Conservation (phyloP, 1,140 invertebrate genomes). For the Mactra quadrangularis region DNA sequence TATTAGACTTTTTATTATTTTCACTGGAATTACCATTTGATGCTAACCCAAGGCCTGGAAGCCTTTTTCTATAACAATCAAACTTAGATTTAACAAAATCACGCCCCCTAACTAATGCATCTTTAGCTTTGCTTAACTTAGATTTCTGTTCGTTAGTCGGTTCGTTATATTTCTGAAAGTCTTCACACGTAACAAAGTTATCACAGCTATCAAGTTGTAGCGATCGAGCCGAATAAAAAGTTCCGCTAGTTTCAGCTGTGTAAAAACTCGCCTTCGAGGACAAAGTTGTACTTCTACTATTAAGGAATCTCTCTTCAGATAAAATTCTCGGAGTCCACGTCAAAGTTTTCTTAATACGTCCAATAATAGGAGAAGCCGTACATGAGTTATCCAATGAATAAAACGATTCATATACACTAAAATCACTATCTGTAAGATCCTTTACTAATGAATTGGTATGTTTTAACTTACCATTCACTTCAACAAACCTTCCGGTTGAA, state of each 20-base stretch:
- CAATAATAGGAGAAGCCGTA: background rate
- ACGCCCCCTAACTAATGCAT: conserved; percentile 26
- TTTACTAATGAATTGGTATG: background rate
- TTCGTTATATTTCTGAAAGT: conserved; percentile 23
- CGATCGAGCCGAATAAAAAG: conserved; percentile 45
- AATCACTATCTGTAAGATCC: conserved; percentile 27
- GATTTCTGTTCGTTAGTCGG: conserved; percentile 14
- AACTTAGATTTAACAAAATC: conserved; percentile 54
- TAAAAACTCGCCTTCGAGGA: conserved; percentile 46
- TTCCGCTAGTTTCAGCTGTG: conserved; percentile 57
- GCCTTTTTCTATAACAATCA: conserved; percentile 31
- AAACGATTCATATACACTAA: conserved; percentile 42
- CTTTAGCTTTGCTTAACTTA: conserved; percentile 46
- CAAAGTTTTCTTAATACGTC: conserved; percentile 40
- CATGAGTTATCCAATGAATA: conserved; percentile 48
- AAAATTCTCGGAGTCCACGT: conserved; percentile 46
- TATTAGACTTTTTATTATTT: conserved; percentile 13
- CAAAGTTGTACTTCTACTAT: conserved; percentile 25
- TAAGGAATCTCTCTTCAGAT: conserved; percentile 27
- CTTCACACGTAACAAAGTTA: conserved; percentile 55
- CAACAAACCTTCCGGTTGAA: background rate
- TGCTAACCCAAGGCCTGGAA: conserved; percentile 5
- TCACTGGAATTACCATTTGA: background rate
- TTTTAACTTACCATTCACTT: background rate
- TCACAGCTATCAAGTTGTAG: conserved; percentile 55